Percentiles rank a stretch among this genome's conserved stretches.
These are phyloP conservation scores for Lepidocyrtoides sp. DNA, from an alignment of 2,888 invertebrate genomes.

Conservation along the genomic window DNA sequence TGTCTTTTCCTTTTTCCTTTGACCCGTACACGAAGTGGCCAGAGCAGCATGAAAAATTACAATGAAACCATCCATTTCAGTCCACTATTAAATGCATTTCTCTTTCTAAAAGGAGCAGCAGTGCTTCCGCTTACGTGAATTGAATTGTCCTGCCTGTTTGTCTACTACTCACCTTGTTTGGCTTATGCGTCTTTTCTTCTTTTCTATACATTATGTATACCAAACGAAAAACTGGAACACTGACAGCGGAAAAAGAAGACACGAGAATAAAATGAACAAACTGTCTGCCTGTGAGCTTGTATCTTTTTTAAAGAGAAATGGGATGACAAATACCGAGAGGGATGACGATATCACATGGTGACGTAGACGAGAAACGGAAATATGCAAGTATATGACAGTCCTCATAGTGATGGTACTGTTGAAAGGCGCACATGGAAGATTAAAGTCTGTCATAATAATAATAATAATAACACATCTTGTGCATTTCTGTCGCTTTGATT, in stretches of 20 bases:
- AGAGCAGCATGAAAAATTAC: constrained; percentile 48
- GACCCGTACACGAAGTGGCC: background rate
- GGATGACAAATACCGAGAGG: background rate
- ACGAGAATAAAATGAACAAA: background rate
- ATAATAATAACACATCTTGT: constrained; percentile 72
- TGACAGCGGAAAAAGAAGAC: constrained; percentile 6
- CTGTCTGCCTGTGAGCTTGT: background rate
- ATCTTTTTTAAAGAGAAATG: background rate
- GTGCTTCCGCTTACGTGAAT: constrained; percentile 36
- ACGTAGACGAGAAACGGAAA: too few species aligned
- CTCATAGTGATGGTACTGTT: background rate
- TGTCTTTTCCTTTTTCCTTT: background rate
- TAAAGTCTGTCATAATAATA: constrained; percentile 70
- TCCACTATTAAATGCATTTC: constrained; percentile 24
- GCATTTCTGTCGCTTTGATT: constrained; percentile 78
- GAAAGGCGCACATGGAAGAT: constrained; percentile 51
- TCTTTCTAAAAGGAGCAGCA: background rate
- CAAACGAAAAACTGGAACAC: constrained; percentile 21
- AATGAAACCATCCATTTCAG: background rate
- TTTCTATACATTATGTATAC: constrained; percentile 5
- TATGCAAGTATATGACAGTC: background rate
- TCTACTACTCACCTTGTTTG: background rate
- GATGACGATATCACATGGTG: too few species aligned
- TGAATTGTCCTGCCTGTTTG: constrained; percentile 44
- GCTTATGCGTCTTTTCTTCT: background rate